Evolutionary conservation across 2,797 vertebrate genomes (phyloP), one percentile per base, ranked within the genome.

Genomic region (Tragopan temminckii): DNA sequence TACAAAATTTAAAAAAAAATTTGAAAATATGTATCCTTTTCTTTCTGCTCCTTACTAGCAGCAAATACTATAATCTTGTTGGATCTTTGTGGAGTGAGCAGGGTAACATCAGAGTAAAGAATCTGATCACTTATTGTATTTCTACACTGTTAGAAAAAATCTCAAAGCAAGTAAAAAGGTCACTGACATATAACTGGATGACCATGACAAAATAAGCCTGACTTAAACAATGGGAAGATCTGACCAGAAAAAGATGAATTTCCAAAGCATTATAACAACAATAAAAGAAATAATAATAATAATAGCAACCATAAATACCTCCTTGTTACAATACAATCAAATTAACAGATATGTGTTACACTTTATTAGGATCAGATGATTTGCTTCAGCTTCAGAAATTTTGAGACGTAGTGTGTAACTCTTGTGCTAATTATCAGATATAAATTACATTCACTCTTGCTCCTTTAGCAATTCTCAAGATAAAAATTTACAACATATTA

Each of bases 401-500:
- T 80, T 82, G 81, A 50, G 58, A 36, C 21, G 9, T 24, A 7
- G 31, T 31, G 2, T 70, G 45, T 46, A 66, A 61, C 19, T 74
- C 13, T 66, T 58, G 4, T 40, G 16, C 29, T 77, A 36, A 43
- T 76, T 86, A 52, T 46, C 33, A 82, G n/a, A 59, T 4, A 42
- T 64, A 68, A 15, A 63, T 80, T 57, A 42, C 3, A 25, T 27
- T 57, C 2, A 52, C 69, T 89, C 12, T 62, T 46, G 33, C 18
- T 77, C 9, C 7, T 90, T 83, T 66, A 16, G 2, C 53, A 85
- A 77, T 79, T 36, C 11, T 59, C 18, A 46, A 45, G 24, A 87
- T 14, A 88, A 70, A 89, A 92, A 88, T 91, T 77, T 74, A 72
- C 52, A 63, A 38, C 16, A 85, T n/a, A 59, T 66, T 62, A 42